These are phyloP conservation scores for Periophthalmus magnuspinnatus DNA, from an alignment of 2,797 vertebrate genomes.

Conservation along the genomic window DNA sequence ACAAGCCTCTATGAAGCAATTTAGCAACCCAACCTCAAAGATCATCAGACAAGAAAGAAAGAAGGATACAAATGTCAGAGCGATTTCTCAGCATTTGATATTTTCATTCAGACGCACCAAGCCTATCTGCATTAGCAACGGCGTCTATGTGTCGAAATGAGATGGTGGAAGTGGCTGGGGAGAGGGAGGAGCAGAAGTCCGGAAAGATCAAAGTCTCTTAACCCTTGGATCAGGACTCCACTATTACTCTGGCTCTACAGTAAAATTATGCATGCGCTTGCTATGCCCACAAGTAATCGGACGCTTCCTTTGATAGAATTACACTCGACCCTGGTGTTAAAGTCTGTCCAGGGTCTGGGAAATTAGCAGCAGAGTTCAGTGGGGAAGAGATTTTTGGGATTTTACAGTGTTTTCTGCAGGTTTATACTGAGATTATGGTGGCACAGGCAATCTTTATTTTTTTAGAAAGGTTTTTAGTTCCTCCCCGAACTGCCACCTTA, in stretches of 20 bases:
- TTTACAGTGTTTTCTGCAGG: no score
- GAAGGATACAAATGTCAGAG: slow-evolving; percentile 13
- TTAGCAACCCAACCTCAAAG: slow-evolving; percentile 36
- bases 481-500: no score
- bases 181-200: slow-evolving; percentile 44
- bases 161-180: slow-evolving; percentile 18
- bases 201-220: slow-evolving; percentile 65
- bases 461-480: no score
- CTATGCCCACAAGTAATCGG: slow-evolving; percentile 46
- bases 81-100: slow-evolving; percentile 28
- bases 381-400: not conserved
- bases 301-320: slow-evolving; percentile 65
- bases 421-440: no score
- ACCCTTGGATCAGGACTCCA: slow-evolving; percentile 55
- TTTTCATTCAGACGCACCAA: slow-evolving; percentile 44
- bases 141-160: slow-evolving; percentile 37
- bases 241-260: slow-evolving; percentile 56
- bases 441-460: no score
- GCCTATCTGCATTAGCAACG: slow-evolving; percentile 57
- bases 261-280: slow-evolving; percentile 52
- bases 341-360: slow-evolving; percentile 34
- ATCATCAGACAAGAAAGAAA: slow-evolving; percentile 43
- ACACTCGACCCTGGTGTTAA: slow-evolving; percentile 47
- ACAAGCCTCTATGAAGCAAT: slow-evolving; percentile 38
- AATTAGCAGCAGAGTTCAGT: slow-evolving; percentile 7